A percentile compares a stretch with the other conserved stretches of the same genome.
Conservation (phyloP, 2,888 invertebrate genomes). For the Lordiphosa andalusiaca region DNA sequence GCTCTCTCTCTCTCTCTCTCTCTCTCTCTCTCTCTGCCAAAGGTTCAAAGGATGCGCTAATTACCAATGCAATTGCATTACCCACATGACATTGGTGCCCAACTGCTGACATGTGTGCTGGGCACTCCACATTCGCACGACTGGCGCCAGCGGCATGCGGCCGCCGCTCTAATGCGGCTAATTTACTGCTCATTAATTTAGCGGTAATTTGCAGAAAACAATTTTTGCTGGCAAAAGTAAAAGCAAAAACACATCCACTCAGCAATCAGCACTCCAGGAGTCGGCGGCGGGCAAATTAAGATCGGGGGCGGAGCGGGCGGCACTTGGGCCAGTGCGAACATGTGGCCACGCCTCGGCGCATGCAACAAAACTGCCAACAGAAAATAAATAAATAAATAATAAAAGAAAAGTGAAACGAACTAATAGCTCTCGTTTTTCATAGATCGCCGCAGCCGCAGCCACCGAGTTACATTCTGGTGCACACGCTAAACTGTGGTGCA, state of each 20-base stretch:
- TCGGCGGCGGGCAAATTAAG: conserved; percentile 56
- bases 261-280: conserved; percentile 15
- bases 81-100: conserved; percentile 24
- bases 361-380: conserved; percentile 40
- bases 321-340: conserved; percentile 14
- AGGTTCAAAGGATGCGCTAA: conserved; percentile 41
- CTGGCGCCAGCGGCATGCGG: conserved; percentile 27
- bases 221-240: conserved; percentile 67
- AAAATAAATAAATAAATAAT: conserved; percentile 56
- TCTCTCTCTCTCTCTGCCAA: neutral
- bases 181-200: conserved; percentile 74
- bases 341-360: conserved; percentile 53
- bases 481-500: conserved; percentile 36
- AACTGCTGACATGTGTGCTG: conserved; percentile 5
- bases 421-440: conserved; percentile 74
- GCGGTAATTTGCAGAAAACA: conserved; percentile 59
- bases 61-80: conserved; percentile 31
- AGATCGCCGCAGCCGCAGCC: conserved; percentile 23
- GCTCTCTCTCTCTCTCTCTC: no score
- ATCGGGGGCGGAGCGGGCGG: conserved; percentile 16
- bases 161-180: conserved; percentile 61
- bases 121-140: conserved; percentile 3
- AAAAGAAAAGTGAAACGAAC: conserved; percentile 75
- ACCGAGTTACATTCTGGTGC: conserved; percentile 70
- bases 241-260: conserved; percentile 58